phyloP scores from a whole-genome alignment of 2,113 vertebrate species.

The Todiramphus chloris region DNA sequence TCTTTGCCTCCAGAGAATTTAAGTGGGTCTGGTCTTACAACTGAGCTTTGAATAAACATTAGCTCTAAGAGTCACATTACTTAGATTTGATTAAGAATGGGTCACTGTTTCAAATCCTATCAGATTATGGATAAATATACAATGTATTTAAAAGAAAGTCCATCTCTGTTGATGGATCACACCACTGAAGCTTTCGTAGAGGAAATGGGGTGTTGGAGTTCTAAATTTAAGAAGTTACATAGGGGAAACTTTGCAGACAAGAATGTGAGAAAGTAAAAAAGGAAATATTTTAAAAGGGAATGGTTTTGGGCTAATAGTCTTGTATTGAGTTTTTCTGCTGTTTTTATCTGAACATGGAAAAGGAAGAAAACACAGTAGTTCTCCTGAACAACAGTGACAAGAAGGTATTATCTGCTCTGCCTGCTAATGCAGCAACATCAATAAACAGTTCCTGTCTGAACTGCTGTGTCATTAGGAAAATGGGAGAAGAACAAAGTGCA shows the following conservation, averaged over 20 bases:
- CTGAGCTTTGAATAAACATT: background rate
- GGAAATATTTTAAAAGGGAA: background rate
- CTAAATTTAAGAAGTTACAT: background rate
- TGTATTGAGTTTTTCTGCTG: background rate
- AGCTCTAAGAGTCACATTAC: background rate
- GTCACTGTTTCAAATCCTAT: background rate
- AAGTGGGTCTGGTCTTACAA: background rate
- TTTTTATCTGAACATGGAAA: background rate
- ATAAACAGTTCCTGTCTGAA: constrained; percentile 54
- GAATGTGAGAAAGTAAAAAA: background rate
- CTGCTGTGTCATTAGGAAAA: constrained; percentile 65
- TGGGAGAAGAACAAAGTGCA: constrained; percentile 18
- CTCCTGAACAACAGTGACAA: background rate
- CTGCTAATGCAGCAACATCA: constrained; percentile 45
- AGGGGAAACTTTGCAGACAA: background rate
- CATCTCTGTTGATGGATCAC: background rate
- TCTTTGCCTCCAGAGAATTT: background rate
- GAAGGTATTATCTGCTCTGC: constrained; percentile 6
- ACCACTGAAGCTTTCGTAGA: background rate
- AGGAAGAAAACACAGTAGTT: background rate
- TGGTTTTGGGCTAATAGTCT: background rate
- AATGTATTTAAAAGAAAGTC: constrained; percentile 13
- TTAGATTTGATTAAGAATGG: background rate
- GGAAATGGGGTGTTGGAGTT: background rate
- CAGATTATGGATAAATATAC: background rate